Evolutionary conservation across 1,140 invertebrate species (phyloP), one percentile per base, ranked within the genome.

Genomic region (Drosophila subpulchrella): DNA sequence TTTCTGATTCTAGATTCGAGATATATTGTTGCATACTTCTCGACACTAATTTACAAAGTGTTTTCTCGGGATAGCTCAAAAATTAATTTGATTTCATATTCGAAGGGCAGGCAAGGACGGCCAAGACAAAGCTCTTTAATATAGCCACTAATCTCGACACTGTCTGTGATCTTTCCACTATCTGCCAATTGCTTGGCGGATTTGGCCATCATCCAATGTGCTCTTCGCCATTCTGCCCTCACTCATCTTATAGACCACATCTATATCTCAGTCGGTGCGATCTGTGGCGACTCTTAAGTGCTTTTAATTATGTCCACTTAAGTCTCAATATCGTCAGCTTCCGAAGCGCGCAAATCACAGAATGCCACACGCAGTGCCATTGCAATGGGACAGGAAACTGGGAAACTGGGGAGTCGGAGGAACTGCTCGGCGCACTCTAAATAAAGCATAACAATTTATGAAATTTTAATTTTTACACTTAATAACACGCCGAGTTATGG

Each of bases 401-500:
- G 47, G 47, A 3, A 30, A 12, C 13, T 5, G 61, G 61, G 60
- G 57, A 54, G 51, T 11, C 48, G 56, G 56, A 20, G 51, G 53
- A 41, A 50, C 20, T 54, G 50, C 54, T 56, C 65, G 61, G 65
- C 65, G 54, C 51, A 86, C 79, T 86, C 80, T 86, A 86, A 86
- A 86, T 86, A 86, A 83, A 88, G 71, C 84, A 76, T 86, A 86
- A 74, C 84, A 86, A 86, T 86, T 86, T 86, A 86, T 86, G 84
- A 86, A 86, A 86, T 86, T 89, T 80, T 89, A 86, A 86, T 86
- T 86, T 86, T 79, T 86, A 86, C 83, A 86, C 83, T 86, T 86
- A 86, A 86, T 86, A 86, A 86, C 76, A 88, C 84, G 83, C 63
- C 78, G 59, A 86, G 75, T 86, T 81, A 81, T 81, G 82, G 78